These are phyloP conservation scores for Hemiprocne comata DNA, from an alignment of 2,113 vertebrate genomes.

Conservation along the genomic window DNA sequence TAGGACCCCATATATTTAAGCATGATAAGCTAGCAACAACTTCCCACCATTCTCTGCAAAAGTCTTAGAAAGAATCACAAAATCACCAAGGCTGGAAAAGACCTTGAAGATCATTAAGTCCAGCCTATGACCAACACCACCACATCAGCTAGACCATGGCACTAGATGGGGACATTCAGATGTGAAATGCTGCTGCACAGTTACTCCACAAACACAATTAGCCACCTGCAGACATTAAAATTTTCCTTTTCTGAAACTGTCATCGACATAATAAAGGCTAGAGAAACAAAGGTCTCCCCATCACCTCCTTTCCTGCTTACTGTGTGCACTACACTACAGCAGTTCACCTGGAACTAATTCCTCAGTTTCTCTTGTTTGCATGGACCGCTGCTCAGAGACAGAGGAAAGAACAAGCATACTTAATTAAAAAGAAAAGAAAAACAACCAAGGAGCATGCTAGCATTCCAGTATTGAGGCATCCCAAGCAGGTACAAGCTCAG, in stretches of 20 bases:
- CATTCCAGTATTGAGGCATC: background rate
- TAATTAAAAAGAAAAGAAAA: background rate
- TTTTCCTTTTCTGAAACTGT: background rate
- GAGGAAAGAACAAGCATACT: fast-evolving
- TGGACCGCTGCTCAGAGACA: background rate
- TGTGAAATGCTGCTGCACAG: background rate
- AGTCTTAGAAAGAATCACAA: no score
- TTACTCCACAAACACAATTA: background rate
- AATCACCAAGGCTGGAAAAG: no score
- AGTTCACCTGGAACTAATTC: background rate
- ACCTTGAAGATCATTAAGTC: no score
- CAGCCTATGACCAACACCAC: no score
- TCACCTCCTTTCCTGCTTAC: background rate
- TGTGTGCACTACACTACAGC: background rate
- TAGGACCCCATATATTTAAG: fast-evolving
- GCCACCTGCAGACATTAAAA: background rate
- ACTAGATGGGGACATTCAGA: background rate
- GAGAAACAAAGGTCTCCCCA: background rate
- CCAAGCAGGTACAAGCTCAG: background rate
- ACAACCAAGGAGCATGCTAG: background rate
- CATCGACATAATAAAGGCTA: background rate
- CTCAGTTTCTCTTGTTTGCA: background rate
- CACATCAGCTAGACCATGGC: no score
- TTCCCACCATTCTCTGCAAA: background rate
- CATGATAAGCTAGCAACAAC: background rate